Conservation (phyloP, 2,113 vertebrate genomes). For the Strix uralensis region DNA sequence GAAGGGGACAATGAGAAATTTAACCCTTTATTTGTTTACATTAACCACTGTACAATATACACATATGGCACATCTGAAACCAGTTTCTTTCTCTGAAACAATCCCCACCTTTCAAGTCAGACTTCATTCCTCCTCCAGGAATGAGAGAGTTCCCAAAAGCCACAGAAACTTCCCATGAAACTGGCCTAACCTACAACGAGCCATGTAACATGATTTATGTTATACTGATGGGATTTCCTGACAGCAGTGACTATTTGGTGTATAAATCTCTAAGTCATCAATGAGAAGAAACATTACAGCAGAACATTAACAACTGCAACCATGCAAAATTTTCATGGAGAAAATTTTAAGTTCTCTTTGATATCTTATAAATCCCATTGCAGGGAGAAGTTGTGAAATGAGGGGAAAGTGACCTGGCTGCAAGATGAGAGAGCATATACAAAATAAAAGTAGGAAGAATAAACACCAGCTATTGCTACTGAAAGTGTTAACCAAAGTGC, state of each 20-base stretch:
- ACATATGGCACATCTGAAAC: neutral
- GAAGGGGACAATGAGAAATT: neutral
- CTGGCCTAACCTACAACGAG: neutral
- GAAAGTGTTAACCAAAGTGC: neutral
- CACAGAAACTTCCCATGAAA: neutral
- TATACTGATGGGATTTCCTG: neutral
- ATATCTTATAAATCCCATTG: neutral
- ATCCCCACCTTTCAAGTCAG: neutral
- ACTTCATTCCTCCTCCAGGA: constrained; percentile 10
- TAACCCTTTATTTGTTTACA: neutral
- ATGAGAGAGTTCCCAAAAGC: neutral
- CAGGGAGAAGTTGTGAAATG: neutral
- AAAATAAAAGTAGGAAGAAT: neutral
- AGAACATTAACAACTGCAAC: neutral
- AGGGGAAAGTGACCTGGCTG: neutral
- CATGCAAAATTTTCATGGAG: neutral
- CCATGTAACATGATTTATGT: neutral
- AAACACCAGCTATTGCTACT: neutral
- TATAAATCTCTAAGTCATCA: neutral
- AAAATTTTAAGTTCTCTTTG: neutral
- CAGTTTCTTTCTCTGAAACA: neutral
- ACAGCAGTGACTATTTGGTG: neutral
- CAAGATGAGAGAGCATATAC: neutral
- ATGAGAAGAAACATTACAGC: neutral
- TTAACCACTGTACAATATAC: neutral